Evolutionary conservation across 1,140 invertebrate species (phyloP).

Genomic region (Cotesia typhae): DNA sequence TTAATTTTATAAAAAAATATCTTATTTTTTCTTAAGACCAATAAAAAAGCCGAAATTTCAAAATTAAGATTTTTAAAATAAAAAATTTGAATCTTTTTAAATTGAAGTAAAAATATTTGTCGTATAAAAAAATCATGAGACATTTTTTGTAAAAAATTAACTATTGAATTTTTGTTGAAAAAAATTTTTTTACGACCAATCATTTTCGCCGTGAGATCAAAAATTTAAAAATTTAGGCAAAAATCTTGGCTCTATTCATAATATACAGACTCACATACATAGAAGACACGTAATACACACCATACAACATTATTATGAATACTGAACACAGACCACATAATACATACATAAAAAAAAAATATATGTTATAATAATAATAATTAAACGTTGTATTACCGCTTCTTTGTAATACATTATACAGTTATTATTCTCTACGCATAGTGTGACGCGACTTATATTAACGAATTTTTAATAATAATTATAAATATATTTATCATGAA

Average conservation of each 20-base stretch:
- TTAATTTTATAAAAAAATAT: no score
- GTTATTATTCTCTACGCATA: slow-evolving; percentile 51
- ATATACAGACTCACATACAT: slow-evolving; percentile 41
- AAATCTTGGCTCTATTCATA: background rate
- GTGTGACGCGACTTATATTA: slow-evolving; percentile 48
- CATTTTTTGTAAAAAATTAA: no score
- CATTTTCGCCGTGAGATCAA: no score
- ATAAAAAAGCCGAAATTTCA: no score
- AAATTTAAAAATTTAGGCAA: no score
- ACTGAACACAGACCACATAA: slow-evolving; percentile 33
- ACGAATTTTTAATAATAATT: slow-evolving; percentile 44
- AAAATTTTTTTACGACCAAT: no score
- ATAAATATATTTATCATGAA: slow-evolving; percentile 30
- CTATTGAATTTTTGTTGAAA: no score
- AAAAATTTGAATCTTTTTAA: no score
- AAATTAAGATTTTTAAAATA: no score
- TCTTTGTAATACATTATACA: slow-evolving; percentile 56
- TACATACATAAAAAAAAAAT: slow-evolving; percentile 43
- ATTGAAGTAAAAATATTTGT: no score
- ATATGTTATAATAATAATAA: slow-evolving; percentile 53
- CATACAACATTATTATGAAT: slow-evolving; percentile 33
- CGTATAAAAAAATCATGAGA: no score
- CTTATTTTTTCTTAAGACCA: no score
- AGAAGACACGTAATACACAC: slow-evolving; percentile 40
- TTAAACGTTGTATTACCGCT: slow-evolving; percentile 60